Base-by-base conservation (phyloP, 1,140 invertebrate genomes). In the Drosophila subobscura region DNA sequence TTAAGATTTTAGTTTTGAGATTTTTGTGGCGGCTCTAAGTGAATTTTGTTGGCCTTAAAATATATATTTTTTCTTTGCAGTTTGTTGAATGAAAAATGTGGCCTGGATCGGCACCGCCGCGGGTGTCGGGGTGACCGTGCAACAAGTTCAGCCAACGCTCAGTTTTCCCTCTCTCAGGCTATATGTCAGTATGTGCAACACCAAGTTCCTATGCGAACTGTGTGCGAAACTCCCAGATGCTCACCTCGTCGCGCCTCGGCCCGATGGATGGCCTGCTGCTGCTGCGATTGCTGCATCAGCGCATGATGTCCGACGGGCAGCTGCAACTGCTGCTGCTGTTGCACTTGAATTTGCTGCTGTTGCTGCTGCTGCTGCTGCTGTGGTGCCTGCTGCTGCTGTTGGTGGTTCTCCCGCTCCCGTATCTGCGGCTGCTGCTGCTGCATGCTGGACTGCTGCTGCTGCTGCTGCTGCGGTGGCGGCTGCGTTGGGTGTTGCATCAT, bases 231-330 rank as follows among this genome's bases (percentile, higher is more conserved):
- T 37, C 33, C 33, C 33, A 37, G 33, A 37, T 37, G 80, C 81
- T 86, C 74, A 86, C 81, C 81, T 74, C 81, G 70, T 57, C 70
- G 70, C 74, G 85, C 83, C 71, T 86, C 81, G 49, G 80, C 80
- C 71, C 80, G 70, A 41, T 85, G 80, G 65, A 85, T 85, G 25
- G 80, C 80, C 77, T 85, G 80, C 80, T 85, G 80, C 81, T 85
- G 80, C 20, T 85, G 80, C 46, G 80, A 85, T 23, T 85, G 80
- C 81, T 85, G 80, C 80, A 86, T 86, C 51, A 85, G 27, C 8
- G 80, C 80, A 41, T 85, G 80, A 71, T 85, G 80, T 23, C 81
- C 80, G 37, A 86, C 81, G 1, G 80, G 80, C 77, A 85, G 54
- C 6, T 72, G 79, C 6, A 83, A 27, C 45, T 79, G 79, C 22